These are phyloP conservation scores for Gastracanthus pulcherrimus DNA, from an alignment of 2,888 invertebrate genomes.

Conservation along the genomic window DNA sequence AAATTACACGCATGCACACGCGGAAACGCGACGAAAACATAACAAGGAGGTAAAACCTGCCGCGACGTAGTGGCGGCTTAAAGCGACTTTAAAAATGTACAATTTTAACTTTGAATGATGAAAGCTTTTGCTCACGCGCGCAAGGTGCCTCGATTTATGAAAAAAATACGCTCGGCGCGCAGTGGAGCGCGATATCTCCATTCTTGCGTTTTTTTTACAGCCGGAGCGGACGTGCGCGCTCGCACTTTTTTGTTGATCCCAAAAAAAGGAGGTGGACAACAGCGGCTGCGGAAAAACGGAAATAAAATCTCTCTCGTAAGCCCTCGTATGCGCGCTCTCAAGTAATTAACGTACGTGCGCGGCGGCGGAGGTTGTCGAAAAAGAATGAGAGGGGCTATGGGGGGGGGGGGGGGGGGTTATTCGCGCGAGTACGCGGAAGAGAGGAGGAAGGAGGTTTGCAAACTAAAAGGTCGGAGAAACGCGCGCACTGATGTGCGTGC, in stretches of 20 bases:
- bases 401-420: background rate
- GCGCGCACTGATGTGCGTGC: too few species aligned
- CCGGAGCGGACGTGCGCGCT: background rate
- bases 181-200: conserved; percentile 23
- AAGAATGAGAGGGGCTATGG: background rate
- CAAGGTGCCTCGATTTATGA: conserved; percentile 8
- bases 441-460: background rate
- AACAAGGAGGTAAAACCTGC: background rate
- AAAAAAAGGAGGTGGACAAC: background rate
- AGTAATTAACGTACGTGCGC: conserved; percentile 47
- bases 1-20: background rate
- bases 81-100: conserved; percentile 29
- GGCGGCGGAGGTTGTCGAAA: background rate
- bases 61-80: background rate
- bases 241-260: background rate
- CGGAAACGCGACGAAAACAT: background rate
- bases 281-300: background rate
- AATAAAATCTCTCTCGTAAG: background rate
- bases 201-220: conserved; percentile 37
- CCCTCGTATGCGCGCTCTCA: background rate
- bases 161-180: conserved; percentile 11
- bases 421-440: background rate
- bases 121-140: conserved; percentile 7
- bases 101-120: conserved; percentile 31
- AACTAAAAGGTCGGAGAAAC: conserved; percentile 25